Evolutionary conservation across 2,113 vertebrate genomes (phyloP).

Genomic region (Seriola quinqueradiata): DNA sequence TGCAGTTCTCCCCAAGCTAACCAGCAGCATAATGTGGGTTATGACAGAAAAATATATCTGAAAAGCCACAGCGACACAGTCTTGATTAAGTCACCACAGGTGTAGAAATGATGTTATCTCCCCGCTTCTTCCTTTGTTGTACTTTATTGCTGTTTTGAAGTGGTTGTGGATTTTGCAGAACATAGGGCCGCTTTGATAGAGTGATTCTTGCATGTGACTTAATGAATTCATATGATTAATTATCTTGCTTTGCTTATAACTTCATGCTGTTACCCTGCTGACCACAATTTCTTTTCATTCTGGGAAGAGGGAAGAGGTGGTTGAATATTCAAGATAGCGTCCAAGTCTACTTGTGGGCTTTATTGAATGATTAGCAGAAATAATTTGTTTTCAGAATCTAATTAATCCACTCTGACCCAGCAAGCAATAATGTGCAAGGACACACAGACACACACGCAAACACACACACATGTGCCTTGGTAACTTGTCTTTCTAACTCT

Average conservation of each 20-base stretch:
- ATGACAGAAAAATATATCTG: neutral
- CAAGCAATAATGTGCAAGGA: conserved; percentile 57
- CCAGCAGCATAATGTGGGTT: conserved; percentile 5
- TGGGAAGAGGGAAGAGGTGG: conserved; percentile 20
- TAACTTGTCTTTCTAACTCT: conserved; percentile 10
- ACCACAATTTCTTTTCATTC: conserved; percentile 68
- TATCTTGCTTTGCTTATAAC: conserved; percentile 62
- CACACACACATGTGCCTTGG: neutral
- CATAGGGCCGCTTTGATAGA: conserved; percentile 47
- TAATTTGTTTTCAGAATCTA: conserved; percentile 84
- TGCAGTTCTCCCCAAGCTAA: conserved; percentile 3
- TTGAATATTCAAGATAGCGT: conserved; percentile 77
- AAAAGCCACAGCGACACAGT: conserved; percentile 19
- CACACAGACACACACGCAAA: conserved; percentile 31
- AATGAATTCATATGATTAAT: conserved; percentile 73
- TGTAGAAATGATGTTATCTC: conserved; percentile 3
- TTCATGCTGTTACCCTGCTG: conserved; percentile 61
- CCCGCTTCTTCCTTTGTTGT: conserved; percentile 14
- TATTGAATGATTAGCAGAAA: conserved; percentile 81
- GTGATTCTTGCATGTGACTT: conserved; percentile 46
- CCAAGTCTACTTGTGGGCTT: conserved; percentile 69
- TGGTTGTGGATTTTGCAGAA: conserved; percentile 43
- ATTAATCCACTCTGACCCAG: conserved; percentile 78
- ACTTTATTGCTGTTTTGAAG: conserved; percentile 48
- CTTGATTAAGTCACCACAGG: conserved; percentile 28